Evolutionary conservation across 2,113 vertebrate genomes (phyloP).

Genomic region (Misgurnus mizolepis): DNA sequence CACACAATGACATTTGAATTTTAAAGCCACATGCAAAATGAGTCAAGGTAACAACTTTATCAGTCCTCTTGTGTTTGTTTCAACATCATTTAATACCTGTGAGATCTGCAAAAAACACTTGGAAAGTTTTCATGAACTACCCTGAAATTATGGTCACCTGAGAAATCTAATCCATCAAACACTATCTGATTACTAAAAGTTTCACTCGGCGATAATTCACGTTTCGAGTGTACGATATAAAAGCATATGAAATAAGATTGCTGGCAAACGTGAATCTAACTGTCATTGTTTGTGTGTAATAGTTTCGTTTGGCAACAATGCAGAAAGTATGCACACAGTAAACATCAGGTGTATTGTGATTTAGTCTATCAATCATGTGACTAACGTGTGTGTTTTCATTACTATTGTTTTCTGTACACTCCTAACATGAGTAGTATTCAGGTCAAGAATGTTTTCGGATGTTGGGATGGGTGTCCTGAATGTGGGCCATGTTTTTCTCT

Average conservation of each 20-base stretch:
- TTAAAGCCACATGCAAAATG: conserved; percentile 12
- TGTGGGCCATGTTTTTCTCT: too few relatives aligned
- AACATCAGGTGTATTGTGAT: neutral
- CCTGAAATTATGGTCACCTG: conserved; percentile 5
- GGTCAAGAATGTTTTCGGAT: neutral
- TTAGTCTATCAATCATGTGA: neutral
- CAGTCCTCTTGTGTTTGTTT: too few relatives aligned
- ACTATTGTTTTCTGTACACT: neutral
- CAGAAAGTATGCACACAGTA: neutral
- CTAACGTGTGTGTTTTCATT: neutral
- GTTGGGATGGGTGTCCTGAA: too few relatives aligned
- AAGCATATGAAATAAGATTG: too few relatives aligned
- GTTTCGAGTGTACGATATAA: neutral
- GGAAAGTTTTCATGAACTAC: neutral
- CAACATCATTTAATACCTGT: conserved; percentile 13
- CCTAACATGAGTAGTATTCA: neutral
- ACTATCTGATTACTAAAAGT: conserved; percentile 3
- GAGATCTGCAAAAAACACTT: conserved; percentile 7
- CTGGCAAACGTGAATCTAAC: neutral
- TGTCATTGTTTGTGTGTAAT: neutral
- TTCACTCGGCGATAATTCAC: neutral
- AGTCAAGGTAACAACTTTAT: neutral
- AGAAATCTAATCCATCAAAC: neutral
- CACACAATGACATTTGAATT: conserved; percentile 15
- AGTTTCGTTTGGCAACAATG: neutral